Conservation (phyloP, 2,888 invertebrate genomes). For the Petrophora chlorosata region DNA sequence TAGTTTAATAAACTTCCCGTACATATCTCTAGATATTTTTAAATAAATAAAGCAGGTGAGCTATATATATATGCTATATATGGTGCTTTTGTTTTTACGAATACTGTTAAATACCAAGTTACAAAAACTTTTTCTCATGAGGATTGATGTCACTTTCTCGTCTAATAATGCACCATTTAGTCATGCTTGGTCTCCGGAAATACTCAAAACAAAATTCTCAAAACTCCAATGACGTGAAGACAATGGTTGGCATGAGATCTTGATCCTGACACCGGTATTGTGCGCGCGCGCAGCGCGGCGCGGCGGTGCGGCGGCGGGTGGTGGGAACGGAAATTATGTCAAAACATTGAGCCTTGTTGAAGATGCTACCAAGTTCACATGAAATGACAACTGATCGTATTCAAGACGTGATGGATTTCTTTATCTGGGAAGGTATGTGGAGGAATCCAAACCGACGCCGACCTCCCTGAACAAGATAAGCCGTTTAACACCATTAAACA, state of each 20-base stretch:
- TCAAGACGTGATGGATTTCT: neutral
- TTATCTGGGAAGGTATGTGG: neutral
- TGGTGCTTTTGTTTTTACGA: too few species aligned
- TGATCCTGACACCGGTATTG: slow-evolving; percentile 41
- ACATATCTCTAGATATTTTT: too few species aligned
- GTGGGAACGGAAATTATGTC: slow-evolving; percentile 36
- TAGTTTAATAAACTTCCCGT: too few species aligned
- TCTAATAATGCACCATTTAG: slow-evolving; percentile 28
- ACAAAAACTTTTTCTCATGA: too few species aligned
- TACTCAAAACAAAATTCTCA: slow-evolving; percentile 30
- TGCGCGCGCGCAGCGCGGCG: neutral
- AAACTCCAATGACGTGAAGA: slow-evolving; percentile 21
- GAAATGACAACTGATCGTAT: slow-evolving; percentile 13
- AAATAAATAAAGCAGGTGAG: too few species aligned
- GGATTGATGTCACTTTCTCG: slow-evolving; percentile 22
- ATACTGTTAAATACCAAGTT: too few species aligned
- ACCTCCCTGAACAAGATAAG: too few species aligned
- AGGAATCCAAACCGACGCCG: too few species aligned
- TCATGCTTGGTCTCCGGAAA: slow-evolving; percentile 10
- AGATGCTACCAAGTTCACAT: slow-evolving; percentile 9
- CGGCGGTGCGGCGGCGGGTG: slow-evolving; percentile 8
- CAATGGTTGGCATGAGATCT: slow-evolving; percentile 33
- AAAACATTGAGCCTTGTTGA: slow-evolving; percentile 28
- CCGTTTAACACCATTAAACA: too few species aligned
- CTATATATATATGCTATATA: too few species aligned